Base-by-base conservation (phyloP, 2,113 vertebrate species). In the Lota lota region DNA sequence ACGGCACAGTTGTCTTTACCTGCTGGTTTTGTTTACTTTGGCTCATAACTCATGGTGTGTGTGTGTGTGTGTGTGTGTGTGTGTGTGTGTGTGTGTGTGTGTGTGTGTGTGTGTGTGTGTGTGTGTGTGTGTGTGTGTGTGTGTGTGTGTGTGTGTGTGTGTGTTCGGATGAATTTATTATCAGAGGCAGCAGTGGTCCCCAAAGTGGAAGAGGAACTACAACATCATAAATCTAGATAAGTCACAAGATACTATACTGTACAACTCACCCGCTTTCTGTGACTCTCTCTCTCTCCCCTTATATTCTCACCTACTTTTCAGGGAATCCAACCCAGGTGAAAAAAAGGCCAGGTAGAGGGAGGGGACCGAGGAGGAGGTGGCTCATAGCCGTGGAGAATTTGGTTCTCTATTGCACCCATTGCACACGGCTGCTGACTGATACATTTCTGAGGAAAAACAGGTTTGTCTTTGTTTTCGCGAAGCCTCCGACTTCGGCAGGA, bases 181-280 rank as follows among this genome's bases (percentile, higher is more conserved):
- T 80, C 84, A 63, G 68, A 81, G 84, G 85, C 88, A 83, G 86
- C 80, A 79, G 74, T 18, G 80, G 82, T 91, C 88, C 88, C 90
- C 79, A 87, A 90, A 90, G 85, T 81, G 83, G 73, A 82, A 88
- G 82, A 84, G 86, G 85, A 89, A 90, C 85, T 87, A 84, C 83
- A 81, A 80, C 73, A 16, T 88, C 84, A 72, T 90, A 90, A 91
- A 92, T 92, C 90, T 87, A 66, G 83, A 84, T 83, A 82, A 86
- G 87, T 88, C 87, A 83, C 82, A 57, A 83, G 83, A 90, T 87
- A 87, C 79, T 68, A 80, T 77, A 79, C 74, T 76, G 83, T 82
- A 82, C 74, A 75, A 75, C 81, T 76, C 79, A 75, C 69, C 82
- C 80, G 72, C 59, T 8, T 14, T 22, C 59, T 15, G 40, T 47